Evolutionary conservation across 2,888 invertebrate genomes (phyloP), one percentile per base, ranked within the genome.

Genomic region (Bibio marci): DNA sequence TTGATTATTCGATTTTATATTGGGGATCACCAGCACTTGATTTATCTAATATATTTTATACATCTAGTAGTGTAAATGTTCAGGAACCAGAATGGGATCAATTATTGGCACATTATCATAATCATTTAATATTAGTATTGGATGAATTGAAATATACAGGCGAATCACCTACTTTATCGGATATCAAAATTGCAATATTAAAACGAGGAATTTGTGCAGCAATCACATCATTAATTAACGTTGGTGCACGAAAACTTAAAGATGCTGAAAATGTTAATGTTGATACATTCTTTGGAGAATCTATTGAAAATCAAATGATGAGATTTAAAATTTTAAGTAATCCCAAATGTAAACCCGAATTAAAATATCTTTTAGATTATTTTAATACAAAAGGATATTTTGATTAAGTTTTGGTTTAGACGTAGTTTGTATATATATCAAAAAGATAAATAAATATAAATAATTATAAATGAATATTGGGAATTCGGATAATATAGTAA

Each of bases 331-430:
- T 33, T 14, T 33, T 35, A n/a, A 17, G 5, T 11, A 32, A 40
- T 37, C 17, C 11, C 2, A 26, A 33, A 10, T 38, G 38, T 33
- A 34, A 31, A 13, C 13, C 26, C 2, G 17, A 30, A 18, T 12
- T 41, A 5, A 13, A 18, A 14, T 38, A 35, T 30, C 17, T 38
- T 11, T 27, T 41, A 7, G 14, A 31, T 30, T 41, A 38, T 26
- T 41, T 35, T 13, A 30, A 38, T 30, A 19, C 34, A 11, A 41
- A 41, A 33, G 41, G 41, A 14, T 32, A 37, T 19, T 28, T 40
- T 13, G 33, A 40, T 15, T 39, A 30, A 35, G 19, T 8, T 28
- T n/a, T 28, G 10, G 26, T n/a, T n/a, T n/a, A n/a, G n/a, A n/a
- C n/a, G n/a, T n/a, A n/a, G n/a, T n/a, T n/a, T n/a, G n/a, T n/a